These are phyloP conservation scores for Austrofundulus limnaeus DNA, from an alignment of 2,113 vertebrate genomes.

Conservation along the genomic window DNA sequence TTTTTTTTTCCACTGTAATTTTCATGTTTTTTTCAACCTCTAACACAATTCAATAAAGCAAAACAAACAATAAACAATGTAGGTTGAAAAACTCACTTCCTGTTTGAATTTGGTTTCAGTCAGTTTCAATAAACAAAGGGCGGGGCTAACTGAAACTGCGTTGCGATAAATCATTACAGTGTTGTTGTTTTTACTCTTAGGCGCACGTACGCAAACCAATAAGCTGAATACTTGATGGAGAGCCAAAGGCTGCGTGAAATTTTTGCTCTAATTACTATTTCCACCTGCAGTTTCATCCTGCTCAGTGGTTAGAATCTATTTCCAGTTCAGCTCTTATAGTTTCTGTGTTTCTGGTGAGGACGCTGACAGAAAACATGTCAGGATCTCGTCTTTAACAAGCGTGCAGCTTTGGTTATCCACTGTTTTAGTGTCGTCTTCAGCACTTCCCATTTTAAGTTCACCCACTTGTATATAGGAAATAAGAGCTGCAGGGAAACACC, in stretches of 20 bases:
- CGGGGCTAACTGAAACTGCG: constrained; percentile 10
- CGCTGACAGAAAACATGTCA: no score
- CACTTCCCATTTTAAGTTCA: no score
- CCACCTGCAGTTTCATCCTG: neutral
- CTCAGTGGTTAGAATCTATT: neutral
- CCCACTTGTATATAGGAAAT: no score
- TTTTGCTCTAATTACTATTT: neutral
- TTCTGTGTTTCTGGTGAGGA: no score
- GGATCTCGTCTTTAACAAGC: no score
- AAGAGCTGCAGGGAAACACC: no score
- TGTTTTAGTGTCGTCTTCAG: no score
- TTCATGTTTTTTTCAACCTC: neutral
- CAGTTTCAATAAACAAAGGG: constrained; percentile 7
- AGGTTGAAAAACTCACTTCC: no score
- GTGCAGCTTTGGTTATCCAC: no score
- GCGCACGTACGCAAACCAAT: no score
- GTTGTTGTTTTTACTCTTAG: neutral
- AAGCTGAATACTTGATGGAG: neutral
- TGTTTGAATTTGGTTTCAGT: constrained; percentile 3
- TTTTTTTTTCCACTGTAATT: constrained; percentile 17
- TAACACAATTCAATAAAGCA: neutral
- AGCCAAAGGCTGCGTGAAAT: neutral
- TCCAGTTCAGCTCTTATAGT: neutral
- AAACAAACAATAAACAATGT: neutral
- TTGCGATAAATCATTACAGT: neutral